These are phyloP conservation scores for Sclerodermus sp. DNA, from an alignment of 2,888 invertebrate species.

Conservation along the genomic window DNA sequence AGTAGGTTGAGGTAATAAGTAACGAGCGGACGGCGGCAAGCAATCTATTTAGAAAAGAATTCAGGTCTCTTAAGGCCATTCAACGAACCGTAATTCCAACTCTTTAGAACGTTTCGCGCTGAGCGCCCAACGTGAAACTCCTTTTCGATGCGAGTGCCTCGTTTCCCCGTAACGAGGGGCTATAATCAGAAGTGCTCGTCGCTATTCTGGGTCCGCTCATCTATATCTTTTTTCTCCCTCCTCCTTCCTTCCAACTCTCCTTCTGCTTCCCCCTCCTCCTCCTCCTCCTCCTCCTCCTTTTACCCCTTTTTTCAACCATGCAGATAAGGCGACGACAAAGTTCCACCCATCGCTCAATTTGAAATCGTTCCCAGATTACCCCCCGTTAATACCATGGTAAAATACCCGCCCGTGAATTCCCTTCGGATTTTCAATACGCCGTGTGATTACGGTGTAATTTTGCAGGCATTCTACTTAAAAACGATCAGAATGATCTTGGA, in stretches of 20 bases:
- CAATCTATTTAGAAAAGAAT: conserved; percentile 50
- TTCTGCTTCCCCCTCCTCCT: not conserved
- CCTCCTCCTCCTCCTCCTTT: not conserved
- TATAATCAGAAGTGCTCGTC: conserved; percentile 27
- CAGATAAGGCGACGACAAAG: no score
- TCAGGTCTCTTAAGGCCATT: conserved; percentile 46
- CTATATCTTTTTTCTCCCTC: not conserved
- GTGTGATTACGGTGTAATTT: no score
- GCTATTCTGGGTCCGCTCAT: conserved; percentile 24
- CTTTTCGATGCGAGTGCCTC: conserved; percentile 26
- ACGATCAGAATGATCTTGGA: no score
- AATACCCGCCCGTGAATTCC: no score
- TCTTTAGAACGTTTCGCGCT: conserved; percentile 27
- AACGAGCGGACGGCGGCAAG: conserved; percentile 35
- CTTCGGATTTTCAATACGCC: no score
- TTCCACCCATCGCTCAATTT: no score
- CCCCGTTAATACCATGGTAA: no score
- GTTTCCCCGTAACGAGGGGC: conserved; percentile 28
- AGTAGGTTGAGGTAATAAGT: conserved; percentile 49
- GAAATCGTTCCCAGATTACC: no score
- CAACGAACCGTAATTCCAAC: conserved; percentile 35
- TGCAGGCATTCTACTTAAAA: no score
- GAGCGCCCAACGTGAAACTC: conserved; percentile 17
- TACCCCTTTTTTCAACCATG: no score
- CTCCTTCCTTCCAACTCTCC: not conserved